Conservation (phyloP, 2,888 invertebrate genomes). For the Stratiomys singularior region DNA sequence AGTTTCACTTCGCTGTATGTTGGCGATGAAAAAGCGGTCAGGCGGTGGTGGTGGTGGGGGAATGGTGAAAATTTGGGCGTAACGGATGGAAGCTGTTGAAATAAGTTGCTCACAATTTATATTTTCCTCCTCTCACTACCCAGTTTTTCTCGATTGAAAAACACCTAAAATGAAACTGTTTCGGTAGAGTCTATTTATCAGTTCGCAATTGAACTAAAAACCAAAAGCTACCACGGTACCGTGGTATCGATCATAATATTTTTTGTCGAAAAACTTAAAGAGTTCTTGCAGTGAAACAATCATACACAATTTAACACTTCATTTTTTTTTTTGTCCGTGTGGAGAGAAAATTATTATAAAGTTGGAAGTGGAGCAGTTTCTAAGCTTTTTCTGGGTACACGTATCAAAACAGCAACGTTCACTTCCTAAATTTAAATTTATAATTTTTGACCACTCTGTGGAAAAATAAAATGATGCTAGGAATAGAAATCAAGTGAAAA, state of each 20-base stretch:
- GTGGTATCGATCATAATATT: constrained; percentile 27
- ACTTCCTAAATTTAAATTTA: background rate
- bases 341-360: constrained; percentile 49
- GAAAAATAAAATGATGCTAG: no score
- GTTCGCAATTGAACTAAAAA: background rate
- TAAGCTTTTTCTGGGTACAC: background rate
- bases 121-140: background rate
- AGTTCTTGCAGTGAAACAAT: constrained; percentile 50
- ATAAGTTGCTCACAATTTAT: background rate
- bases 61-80: background rate
- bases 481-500: no score
- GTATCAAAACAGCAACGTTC: background rate
- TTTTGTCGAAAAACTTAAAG: constrained; percentile 34
- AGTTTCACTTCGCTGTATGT: constrained; percentile 23
- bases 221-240: background rate
- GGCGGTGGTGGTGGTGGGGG: no score
- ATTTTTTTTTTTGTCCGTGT: constrained; percentile 46
- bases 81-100: background rate
- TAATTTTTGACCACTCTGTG: no score
- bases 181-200: background rate
- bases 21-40: constrained; percentile 2
- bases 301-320: constrained; percentile 53
- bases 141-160: background rate
- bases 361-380: constrained; percentile 14
- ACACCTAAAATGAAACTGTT: background rate